Evolutionary conservation across 2,888 invertebrate species (phyloP), one percentile per base, ranked within the genome.

Genomic region (Penaeus monodon): DNA sequence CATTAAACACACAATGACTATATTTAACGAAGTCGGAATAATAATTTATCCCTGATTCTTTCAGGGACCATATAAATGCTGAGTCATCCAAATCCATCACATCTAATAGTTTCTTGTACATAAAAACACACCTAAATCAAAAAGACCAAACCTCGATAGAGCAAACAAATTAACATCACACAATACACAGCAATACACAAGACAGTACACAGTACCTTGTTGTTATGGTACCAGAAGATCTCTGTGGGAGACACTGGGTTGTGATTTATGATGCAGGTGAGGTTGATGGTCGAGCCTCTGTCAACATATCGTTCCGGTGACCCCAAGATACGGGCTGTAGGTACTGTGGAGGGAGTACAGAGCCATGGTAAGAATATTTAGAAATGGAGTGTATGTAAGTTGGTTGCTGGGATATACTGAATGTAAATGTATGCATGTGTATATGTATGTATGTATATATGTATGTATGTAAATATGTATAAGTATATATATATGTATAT

Each of bases 201-300:
- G 10, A 8, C 44, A 6, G 10, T 6, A 44, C 6, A 38, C 3
- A 86, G 73, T 57, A 88, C 88, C 83, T 88, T 88, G 80, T 89
- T 89, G 44, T 89, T 86, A 70, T 88, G 88, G 86, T 88, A 89
- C 89, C 89, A 89, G 84, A 89, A 89, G 74, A 78, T 89, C 70
- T 88, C 85, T 22, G 86, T 84, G 24, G 85, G 82, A 17, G 89
- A 88, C 27, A 86, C 85, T 17, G 88, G 89, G 63, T 88, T 88
- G 84, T 88, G 85, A 77, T 88, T 88, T 70, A 89, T 89, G 63
- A 89, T 89, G 84, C 89, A 89, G 38, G 89, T 89, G 24, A 89
- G 88, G 81, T 89, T 89, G 78, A 89, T 89, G 84, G 89, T 89
- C 1, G 89, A 89, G 8, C 89, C 88, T 29, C 86, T 76, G 68